Evolutionary conservation across 1,140 invertebrate genomes (phyloP).

Genomic region (Grapholita molesta): DNA sequence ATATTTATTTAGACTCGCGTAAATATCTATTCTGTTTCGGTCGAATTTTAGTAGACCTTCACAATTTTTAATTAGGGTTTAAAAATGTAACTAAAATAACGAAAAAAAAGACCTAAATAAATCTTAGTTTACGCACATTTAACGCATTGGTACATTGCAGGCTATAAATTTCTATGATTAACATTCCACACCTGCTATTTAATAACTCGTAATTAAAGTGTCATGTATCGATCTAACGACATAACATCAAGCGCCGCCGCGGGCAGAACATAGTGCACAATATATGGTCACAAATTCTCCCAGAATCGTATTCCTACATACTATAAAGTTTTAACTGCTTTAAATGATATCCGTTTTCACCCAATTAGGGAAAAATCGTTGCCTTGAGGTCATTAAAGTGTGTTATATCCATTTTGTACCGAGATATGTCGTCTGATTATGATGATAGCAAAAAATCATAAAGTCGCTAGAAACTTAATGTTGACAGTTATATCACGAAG

Average conservation of each 20-base stretch:
- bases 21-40: too few relatives aligned
- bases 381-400: constrained; percentile 6
- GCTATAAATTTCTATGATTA: background rate
- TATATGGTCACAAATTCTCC: background rate
- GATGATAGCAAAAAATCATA: background rate
- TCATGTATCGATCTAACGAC: background rate
- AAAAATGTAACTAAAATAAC: too few relatives aligned
- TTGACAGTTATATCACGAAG: background rate
- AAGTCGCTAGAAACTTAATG: background rate
- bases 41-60: too few relatives aligned
- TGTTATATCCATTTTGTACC: background rate
- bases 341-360: constrained; percentile 11
- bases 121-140: background rate
- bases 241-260: background rate
- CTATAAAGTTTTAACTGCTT: background rate
- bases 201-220: background rate
- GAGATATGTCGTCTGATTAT: background rate
- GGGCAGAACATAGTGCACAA: background rate
- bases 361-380: background rate
- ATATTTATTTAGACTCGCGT: too few relatives aligned
- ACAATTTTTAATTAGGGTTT: too few relatives aligned
- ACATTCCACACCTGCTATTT: background rate
- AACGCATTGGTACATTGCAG: background rate
- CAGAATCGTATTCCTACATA: background rate
- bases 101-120: background rate